Evolutionary conservation across 2,113 vertebrate species (phyloP).

Genomic region (Emberiza fucata): DNA sequence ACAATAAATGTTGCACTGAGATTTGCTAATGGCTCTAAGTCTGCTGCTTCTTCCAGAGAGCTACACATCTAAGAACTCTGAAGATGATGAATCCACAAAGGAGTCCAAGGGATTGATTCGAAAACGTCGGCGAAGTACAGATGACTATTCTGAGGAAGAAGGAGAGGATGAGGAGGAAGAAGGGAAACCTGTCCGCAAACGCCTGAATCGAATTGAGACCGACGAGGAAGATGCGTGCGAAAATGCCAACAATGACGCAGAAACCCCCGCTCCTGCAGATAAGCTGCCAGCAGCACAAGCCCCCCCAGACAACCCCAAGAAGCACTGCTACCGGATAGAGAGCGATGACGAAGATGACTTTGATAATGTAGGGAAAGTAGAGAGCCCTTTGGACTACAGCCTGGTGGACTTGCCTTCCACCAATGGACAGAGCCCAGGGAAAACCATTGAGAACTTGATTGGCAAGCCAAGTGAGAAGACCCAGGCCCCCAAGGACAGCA

Average conservation of each 20-base stretch:
- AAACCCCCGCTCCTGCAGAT: neutral
- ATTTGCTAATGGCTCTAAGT: slow-evolving; percentile 61
- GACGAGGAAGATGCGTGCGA: slow-evolving; percentile 81
- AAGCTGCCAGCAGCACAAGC: slow-evolving; percentile 53
- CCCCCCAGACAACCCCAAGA: slow-evolving; percentile 70
- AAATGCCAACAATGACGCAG: neutral
- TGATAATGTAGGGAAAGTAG: slow-evolving; percentile 81
- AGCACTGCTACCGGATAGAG: slow-evolving; percentile 76
- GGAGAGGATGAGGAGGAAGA: slow-evolving; percentile 76
- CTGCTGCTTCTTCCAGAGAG: slow-evolving; percentile 78
- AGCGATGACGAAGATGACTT: slow-evolving; percentile 85
- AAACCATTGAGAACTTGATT: slow-evolving; percentile 83
- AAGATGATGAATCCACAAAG: slow-evolving; percentile 75
- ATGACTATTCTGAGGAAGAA: slow-evolving; percentile 64
- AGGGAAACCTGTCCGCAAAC: slow-evolving; percentile 83
- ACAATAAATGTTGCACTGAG: neutral
- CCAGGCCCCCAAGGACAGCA: slow-evolving; percentile 81
- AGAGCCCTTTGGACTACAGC: slow-evolving; percentile 83
- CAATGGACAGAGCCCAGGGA: slow-evolving; percentile 89
- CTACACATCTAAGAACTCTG: slow-evolving; percentile 80
- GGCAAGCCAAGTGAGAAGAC: slow-evolving; percentile 77
- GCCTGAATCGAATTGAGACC: slow-evolving; percentile 89
- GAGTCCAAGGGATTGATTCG: slow-evolving; percentile 59
- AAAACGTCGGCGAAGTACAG: slow-evolving; percentile 69
- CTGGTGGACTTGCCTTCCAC: slow-evolving; percentile 82